Evolutionary conservation across 2,797 vertebrate species (phyloP).

Genomic region (Poeciliopsis paucimaculata): DNA sequence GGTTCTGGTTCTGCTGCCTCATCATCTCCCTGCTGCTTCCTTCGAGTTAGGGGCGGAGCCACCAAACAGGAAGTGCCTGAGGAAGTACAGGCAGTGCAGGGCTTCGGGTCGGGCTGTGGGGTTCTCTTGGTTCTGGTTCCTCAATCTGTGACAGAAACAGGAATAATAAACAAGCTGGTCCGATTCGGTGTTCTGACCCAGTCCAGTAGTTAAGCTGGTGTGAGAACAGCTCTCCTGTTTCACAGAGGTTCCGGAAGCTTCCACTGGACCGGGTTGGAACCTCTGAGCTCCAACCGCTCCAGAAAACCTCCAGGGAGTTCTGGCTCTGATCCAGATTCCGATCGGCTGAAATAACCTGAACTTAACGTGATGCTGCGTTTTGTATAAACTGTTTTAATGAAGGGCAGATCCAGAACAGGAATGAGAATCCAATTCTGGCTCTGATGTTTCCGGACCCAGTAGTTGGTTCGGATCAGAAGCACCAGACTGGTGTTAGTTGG

Average conservation of each 20-base stretch:
- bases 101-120: background rate
- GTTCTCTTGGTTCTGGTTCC: conserved; percentile 10
- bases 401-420: too few species aligned
- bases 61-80: conserved; percentile 47
- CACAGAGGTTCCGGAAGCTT: background rate
- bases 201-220: conserved; percentile 11
- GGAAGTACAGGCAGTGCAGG: conserved; percentile 29
- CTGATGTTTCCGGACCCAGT: too few species aligned
- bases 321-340: background rate
- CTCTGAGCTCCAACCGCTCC: too few species aligned
- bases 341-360: too few species aligned
- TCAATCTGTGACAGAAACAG: conserved; percentile 13
- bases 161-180: rapidly evolving
- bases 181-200: too few species aligned
- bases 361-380: too few species aligned
- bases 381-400: too few species aligned
- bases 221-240: background rate
- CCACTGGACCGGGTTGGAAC: background rate
- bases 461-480: too few species aligned
- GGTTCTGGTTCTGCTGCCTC: conserved; percentile 49
- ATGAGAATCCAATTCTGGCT: too few species aligned
- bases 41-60: conserved; percentile 60
- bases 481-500: too few species aligned
- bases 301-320: background rate
- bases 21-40: conserved; percentile 35